Evolutionary conservation across 2,888 invertebrate species (phyloP).

Genomic region (Plagiodera versicolora): DNA sequence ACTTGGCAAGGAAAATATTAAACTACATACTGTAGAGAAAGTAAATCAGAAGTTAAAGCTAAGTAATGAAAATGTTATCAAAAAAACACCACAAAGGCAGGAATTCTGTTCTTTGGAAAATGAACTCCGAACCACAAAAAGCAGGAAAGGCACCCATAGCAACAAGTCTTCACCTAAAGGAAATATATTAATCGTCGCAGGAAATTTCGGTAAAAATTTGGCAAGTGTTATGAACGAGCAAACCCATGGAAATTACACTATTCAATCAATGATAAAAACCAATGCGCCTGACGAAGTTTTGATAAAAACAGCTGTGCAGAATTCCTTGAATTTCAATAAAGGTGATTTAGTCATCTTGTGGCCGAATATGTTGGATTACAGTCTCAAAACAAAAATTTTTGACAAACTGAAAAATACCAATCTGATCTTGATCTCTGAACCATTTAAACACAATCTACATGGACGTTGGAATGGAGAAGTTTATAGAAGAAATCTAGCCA

Average conservation of each 20-base stretch:
- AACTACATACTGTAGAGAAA: background rate
- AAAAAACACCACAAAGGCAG: background rate
- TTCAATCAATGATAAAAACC: background rate
- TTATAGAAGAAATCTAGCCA: background rate
- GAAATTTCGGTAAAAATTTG: background rate
- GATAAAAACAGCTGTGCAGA: background rate
- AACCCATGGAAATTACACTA: background rate
- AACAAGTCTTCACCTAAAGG: slow-evolving; percentile 4
- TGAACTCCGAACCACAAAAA: background rate
- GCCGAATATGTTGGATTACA: background rate
- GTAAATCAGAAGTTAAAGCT: background rate
- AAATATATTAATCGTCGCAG: slow-evolving; percentile 1
- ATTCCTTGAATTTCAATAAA: background rate
- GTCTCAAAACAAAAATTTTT: background rate
- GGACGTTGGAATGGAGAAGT: background rate
- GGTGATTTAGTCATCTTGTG: background rate
- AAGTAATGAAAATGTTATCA: background rate
- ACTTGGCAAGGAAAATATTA: background rate
- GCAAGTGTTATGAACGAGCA: slow-evolving; percentile 3
- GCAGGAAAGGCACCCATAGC: background rate
- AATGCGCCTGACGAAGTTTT: background rate
- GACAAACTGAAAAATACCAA: background rate
- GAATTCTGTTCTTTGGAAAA: background rate
- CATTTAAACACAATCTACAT: background rate
- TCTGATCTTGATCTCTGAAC: background rate